Percentiles rank a stretch among this genome's conserved stretches.
Conservation (phyloP, 2,113 vertebrate species). For the Scophthalmus maximus region DNA sequence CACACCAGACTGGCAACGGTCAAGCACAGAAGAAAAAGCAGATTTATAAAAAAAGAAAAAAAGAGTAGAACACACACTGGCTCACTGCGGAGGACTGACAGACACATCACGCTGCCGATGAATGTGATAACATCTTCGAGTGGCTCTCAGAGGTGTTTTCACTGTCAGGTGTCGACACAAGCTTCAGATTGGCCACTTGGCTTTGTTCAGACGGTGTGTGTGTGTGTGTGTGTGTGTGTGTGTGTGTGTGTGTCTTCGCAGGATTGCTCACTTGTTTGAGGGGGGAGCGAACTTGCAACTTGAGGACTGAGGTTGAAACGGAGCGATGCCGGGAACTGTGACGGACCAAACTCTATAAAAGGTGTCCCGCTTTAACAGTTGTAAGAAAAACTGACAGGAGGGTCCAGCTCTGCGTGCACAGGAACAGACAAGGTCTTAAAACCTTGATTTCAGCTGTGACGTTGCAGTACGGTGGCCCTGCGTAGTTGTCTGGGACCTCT, state of each 20-base stretch:
- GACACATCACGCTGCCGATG: neutral
- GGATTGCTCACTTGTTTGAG: neutral
- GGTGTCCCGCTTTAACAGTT: no score
- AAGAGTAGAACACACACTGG: slow-evolving; percentile 4
- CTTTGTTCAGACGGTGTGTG: neutral
- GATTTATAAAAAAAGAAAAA: neutral
- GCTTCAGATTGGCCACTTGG: neutral
- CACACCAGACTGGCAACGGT: neutral
- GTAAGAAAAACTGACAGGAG: no score
- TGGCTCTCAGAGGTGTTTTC: neutral
- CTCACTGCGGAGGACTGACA: neutral
- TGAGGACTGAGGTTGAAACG: no score
- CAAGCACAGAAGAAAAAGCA: neutral
- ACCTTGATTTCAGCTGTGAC: no score
- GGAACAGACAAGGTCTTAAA: no score
- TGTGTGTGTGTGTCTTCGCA: no score
- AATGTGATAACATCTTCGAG: neutral
- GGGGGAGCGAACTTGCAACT: no score
- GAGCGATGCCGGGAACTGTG: neutral
- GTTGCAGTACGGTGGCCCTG: no score
- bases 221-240: no score
- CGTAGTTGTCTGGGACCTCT: no score
- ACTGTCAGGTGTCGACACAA: slow-evolving; percentile 3
- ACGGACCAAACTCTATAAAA: no score
- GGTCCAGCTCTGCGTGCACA: no score